These are phyloP conservation scores for Hesperia comma DNA, from an alignment of 2,888 invertebrate genomes.

Conservation along the genomic window DNA sequence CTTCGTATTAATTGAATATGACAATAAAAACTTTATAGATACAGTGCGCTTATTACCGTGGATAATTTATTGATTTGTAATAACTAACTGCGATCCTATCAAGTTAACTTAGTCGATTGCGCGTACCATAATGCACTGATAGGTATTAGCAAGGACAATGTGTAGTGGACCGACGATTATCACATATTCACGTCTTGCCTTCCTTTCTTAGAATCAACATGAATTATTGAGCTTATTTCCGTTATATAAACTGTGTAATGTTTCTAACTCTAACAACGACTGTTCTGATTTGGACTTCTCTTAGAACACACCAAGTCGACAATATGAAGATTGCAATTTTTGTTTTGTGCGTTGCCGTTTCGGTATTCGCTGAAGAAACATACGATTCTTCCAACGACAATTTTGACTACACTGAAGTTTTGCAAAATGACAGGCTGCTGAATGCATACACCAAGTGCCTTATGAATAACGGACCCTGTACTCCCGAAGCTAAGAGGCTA, in stretches of 20 bases:
- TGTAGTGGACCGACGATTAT: slow-evolving; percentile 40
- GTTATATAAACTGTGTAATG: slow-evolving; percentile 39
- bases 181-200: slow-evolving; percentile 41
- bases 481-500: slow-evolving; percentile 87
- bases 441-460: slow-evolving; percentile 88
- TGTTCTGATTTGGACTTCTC: slow-evolving; percentile 37
- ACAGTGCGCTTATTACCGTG: neutral
- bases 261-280: slow-evolving; percentile 38
- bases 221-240: slow-evolving; percentile 35
- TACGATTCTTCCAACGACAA: slow-evolving; percentile 87
- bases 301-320: slow-evolving; percentile 34
- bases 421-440: slow-evolving; percentile 86
- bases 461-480: slow-evolving; percentile 86
- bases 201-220: slow-evolving; percentile 43
- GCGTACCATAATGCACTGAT: slow-evolving; percentile 17
- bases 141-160: slow-evolving; percentile 39
- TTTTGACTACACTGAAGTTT: slow-evolving; percentile 86
- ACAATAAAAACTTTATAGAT: slow-evolving; percentile 11
- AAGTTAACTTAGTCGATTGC: slow-evolving; percentile 19
- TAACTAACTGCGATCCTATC: slow-evolving; percentile 17
- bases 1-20: slow-evolving; percentile 5
- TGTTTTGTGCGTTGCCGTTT: slow-evolving; percentile 53
- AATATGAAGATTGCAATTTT: slow-evolving; percentile 60
- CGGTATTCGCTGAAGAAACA: slow-evolving; percentile 62
- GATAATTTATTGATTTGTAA: slow-evolving; percentile 17